Percentiles rank a stretch among this genome's conserved stretches.
phyloP scores from a whole-genome alignment of 2,888 invertebrate species.

The Malthinus seriepunctatus region DNA sequence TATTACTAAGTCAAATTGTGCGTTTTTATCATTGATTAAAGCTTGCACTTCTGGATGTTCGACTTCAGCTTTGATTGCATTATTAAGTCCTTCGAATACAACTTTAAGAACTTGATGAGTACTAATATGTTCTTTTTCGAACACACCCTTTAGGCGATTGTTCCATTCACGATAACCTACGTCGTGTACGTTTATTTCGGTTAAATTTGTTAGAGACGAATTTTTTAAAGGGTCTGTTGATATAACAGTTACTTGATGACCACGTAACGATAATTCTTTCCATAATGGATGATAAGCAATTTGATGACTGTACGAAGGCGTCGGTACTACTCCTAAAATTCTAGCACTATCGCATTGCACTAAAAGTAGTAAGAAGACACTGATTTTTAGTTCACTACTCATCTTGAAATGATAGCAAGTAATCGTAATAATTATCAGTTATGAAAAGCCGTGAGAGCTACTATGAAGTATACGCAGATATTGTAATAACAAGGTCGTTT shows the following conservation, averaged over 20 bases:
- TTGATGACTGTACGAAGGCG: slow-evolving; percentile 58
- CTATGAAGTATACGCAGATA: too few species aligned
- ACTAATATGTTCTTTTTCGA: background rate
- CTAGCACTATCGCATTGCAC: slow-evolving; percentile 35
- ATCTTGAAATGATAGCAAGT: too few species aligned
- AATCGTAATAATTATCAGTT: too few species aligned
- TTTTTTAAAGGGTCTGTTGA: slow-evolving; percentile 54
- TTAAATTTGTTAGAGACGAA: slow-evolving; percentile 46
- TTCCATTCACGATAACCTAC: slow-evolving; percentile 39
- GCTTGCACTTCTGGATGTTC: slow-evolving; percentile 40
- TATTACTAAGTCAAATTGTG: background rate
- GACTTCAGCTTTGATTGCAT: slow-evolving; percentile 15
- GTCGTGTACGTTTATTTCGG: slow-evolving; percentile 49
- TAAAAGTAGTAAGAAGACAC: too few species aligned
- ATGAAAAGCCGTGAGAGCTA: too few species aligned
- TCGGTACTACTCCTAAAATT: slow-evolving; percentile 53
- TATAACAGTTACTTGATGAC: slow-evolving; percentile 56
- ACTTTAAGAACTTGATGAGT: too few species aligned
- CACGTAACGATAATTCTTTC: slow-evolving; percentile 52
- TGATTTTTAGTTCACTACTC: background rate
- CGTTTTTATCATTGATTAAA: slow-evolving; percentile 24
- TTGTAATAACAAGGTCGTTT: too few species aligned
- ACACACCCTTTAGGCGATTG: background rate
- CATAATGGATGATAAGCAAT: slow-evolving; percentile 54
- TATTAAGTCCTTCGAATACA: too few species aligned